These are phyloP conservation scores for Morpho helenor DNA, from an alignment of 2,888 invertebrate species.

Conservation along the genomic window DNA sequence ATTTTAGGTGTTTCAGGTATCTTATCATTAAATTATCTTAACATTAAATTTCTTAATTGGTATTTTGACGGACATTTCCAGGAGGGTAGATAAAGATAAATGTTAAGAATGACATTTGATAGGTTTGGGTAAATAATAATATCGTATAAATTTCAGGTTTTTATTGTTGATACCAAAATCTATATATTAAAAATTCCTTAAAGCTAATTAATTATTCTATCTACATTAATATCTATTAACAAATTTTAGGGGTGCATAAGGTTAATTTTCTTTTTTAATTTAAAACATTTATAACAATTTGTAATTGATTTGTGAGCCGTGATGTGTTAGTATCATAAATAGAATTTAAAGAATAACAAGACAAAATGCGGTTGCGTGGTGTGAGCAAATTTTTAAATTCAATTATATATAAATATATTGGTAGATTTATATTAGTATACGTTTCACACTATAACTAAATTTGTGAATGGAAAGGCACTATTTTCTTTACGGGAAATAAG, in stretches of 20 bases:
- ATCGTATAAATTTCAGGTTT: slow-evolving; percentile 26
- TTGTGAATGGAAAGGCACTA: slow-evolving; percentile 64
- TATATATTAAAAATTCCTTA: slow-evolving; percentile 64
- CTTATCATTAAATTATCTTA: too few species aligned
- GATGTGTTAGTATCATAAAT: slow-evolving; percentile 2
- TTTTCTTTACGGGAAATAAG: slow-evolving; percentile 51
- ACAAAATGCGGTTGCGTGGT: not conserved
- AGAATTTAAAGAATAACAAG: not conserved
- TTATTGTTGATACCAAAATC: slow-evolving; percentile 55
- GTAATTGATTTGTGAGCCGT: not conserved
- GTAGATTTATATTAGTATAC: slow-evolving; percentile 18
- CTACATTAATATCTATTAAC: slow-evolving; percentile 26
- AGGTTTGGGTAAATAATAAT: slow-evolving; percentile 7
- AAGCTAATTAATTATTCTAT: slow-evolving; percentile 55
- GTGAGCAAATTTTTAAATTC: slow-evolving; percentile 6
- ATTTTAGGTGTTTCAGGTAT: too few species aligned
- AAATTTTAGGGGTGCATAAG: slow-evolving; percentile 12
- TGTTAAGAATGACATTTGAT: too few species aligned
- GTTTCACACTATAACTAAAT: slow-evolving; percentile 18
- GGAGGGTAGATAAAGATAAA: too few species aligned
- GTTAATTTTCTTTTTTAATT: slow-evolving; percentile 33
- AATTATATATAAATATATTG: slow-evolving; percentile 7
- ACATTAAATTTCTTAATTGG: too few species aligned
- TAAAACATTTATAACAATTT: not conserved
- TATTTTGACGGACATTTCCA: too few species aligned